phyloP scores from a whole-genome alignment of 1,140 invertebrate species.

The Varroa destructor region DNA sequence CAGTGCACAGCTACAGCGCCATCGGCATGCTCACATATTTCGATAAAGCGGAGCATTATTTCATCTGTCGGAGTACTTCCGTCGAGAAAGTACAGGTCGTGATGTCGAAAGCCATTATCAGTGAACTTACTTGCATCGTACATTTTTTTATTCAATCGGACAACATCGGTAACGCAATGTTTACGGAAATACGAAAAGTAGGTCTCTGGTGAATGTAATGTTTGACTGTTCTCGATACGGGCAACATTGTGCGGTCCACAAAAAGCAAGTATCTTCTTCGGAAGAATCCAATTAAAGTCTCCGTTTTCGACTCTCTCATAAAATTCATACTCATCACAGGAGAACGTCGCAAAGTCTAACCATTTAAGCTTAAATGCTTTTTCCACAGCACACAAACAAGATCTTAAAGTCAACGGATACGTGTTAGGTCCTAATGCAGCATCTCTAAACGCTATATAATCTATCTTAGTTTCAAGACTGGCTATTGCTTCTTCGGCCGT shows the following conservation, averaged over 20 bases:
- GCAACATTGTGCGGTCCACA: slow-evolving; percentile 6
- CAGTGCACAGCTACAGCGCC: slow-evolving; percentile 14
- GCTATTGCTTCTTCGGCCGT: background rate
- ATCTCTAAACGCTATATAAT: slow-evolving; percentile 6
- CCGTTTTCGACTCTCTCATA: slow-evolving; percentile 20
- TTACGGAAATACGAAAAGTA: slow-evolving; percentile 20
- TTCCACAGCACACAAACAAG: background rate
- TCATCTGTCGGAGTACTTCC: slow-evolving; percentile 22
- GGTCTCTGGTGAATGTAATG: slow-evolving; percentile 7
- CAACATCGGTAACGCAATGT: slow-evolving; percentile 3
- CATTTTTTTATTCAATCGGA: slow-evolving; percentile 27
- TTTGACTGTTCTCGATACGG: slow-evolving; percentile 11
- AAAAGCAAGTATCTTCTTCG: slow-evolving; percentile 15
- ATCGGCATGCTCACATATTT: slow-evolving; percentile 17
- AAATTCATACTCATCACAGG: slow-evolving; percentile 21
- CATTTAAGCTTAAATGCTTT: slow-evolving; percentile 4
- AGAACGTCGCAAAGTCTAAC: slow-evolving; percentile 6
- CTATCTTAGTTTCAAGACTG: background rate
- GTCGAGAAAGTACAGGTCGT: slow-evolving; percentile 29
- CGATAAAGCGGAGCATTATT: slow-evolving; percentile 15
- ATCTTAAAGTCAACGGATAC: background rate
- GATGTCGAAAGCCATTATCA: slow-evolving; percentile 19
- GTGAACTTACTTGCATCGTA: slow-evolving; percentile 28
- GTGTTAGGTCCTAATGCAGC: slow-evolving; percentile 13
- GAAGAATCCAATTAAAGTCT: slow-evolving; percentile 21